A percentile compares a stretch with the other conserved stretches of the same genome.
Conservation (phyloP, 2,113 vertebrate species). For the Pachycephala philippinensis region DNA sequence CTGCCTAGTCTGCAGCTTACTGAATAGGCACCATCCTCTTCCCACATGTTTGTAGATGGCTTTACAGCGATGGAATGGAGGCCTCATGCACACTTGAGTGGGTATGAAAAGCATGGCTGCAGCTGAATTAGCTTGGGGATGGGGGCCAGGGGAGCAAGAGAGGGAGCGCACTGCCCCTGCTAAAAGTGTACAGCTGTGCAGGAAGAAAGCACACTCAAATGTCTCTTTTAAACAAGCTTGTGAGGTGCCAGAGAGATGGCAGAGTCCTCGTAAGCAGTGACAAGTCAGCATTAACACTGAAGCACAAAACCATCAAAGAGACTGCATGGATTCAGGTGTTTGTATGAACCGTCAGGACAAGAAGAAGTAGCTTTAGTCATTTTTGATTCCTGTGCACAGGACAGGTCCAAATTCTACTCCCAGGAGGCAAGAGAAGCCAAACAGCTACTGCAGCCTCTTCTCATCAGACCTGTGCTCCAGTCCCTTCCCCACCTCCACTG, state of each 20-base stretch:
- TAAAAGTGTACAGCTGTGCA: neutral
- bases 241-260: neutral
- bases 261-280: neutral
- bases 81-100: slow-evolving; percentile 53
- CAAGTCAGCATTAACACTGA: neutral
- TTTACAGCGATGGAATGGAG: neutral
- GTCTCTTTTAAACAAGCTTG: neutral
- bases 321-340: neutral
- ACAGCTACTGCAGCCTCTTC: neutral
- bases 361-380: neutral
- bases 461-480: neutral
- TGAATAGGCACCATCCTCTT: slow-evolving; percentile 60
- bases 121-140: slow-evolving; percentile 6
- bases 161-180: neutral
- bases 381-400: neutral
- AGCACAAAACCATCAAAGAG: neutral
- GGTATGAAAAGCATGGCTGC: slow-evolving; percentile 49
- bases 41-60: slow-evolving; percentile 36
- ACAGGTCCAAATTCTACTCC: neutral
- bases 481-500: neutral
- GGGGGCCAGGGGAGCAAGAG: neutral
- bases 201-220: neutral
- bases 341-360: neutral
- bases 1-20: slow-evolving; percentile 62
- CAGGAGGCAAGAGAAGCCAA: neutral